These are phyloP conservation scores for Eptatretus burgeri DNA, from an alignment of 2,113 vertebrate species.

Conservation along the genomic window DNA sequence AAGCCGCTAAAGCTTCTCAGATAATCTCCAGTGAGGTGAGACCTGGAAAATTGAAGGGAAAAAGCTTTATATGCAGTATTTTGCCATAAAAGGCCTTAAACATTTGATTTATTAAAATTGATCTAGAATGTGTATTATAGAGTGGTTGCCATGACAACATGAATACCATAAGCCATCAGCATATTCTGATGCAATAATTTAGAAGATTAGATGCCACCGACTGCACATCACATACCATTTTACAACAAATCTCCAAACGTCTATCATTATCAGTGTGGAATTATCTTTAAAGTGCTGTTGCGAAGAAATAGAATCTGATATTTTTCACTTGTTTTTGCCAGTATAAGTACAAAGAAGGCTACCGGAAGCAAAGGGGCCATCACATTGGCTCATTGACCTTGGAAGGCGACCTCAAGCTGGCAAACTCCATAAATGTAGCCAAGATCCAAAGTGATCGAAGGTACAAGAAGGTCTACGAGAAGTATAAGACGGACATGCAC, in stretches of 20 bases:
- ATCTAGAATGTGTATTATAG: too few relatives aligned
- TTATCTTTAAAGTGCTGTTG: not conserved
- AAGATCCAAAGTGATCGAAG: conserved; percentile 28
- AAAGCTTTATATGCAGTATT: too few relatives aligned
- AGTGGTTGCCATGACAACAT: too few relatives aligned
- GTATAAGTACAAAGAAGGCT: conserved; percentile 88
- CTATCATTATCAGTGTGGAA: not conserved
- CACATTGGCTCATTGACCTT: conserved; percentile 34
- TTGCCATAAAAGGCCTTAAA: too few relatives aligned
- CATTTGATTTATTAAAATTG: too few relatives aligned
- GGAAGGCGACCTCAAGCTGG: conserved; percentile 14
- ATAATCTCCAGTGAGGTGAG: conserved; percentile 5
- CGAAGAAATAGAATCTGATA: too few relatives aligned
- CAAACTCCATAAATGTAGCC: conserved; percentile 41
- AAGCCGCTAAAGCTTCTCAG: not conserved
- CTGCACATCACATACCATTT: not conserved
- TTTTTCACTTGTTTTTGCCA: conserved; percentile 12
- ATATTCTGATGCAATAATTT: not conserved
- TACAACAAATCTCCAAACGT: not conserved
- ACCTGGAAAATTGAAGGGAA: too few relatives aligned
- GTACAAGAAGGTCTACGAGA: not conserved
- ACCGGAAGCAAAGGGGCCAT: conserved; percentile 55
- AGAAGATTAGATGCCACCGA: not conserved
- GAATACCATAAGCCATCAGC: not conserved
- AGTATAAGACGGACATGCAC: not conserved